Base-by-base conservation (phyloP, 2,888 invertebrate genomes). In the Diogma glabrata region DNA sequence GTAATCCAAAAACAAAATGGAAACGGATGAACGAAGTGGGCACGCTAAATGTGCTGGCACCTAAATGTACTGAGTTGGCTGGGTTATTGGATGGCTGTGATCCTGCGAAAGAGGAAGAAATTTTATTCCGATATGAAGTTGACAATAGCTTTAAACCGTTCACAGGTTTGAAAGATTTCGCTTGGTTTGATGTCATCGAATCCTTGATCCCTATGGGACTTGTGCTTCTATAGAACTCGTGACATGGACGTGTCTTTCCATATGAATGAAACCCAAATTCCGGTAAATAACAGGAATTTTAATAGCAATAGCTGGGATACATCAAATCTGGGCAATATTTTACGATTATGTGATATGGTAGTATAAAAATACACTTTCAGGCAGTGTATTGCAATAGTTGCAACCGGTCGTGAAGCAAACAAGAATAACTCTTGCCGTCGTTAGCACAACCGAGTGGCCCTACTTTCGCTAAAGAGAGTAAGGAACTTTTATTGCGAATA, bases 241-340 rank as follows among this genome's bases (percentile, higher is more conserved):
- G 79, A 84, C 59, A 74, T 81, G 76, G 82, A 82, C 64, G 77
- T 81, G 76, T 78, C 78, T 0, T 74, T 74, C 53, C 72, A 73
- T 53, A 63, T 72, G 47, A 66, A 68, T 48, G 69, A 65, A 45
- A 63, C 72, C 60, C 60, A 66, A 63, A 61, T 78, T 59, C 67
- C 76, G 59, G 63, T 75, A 66, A 64, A 3, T 71, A 51, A 74
- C 62, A 77, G 86, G 51, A 69, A 3, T 95, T 9, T 69, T 89
- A 16, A 85, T 95, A 53, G 91, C 94, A 2, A 89, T 90, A 77
- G 93, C 94, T 8, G 95, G 95, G 3, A 83, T 83, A 10, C 95
- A 95, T 74, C 94, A 95, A 70, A 87, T 95, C 57, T 95, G 94
- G 93, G 87, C 82, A 1, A 72, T 86, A 3, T 90, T 87, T 66